These are phyloP conservation scores for Oedothorax gibbosus DNA, from an alignment of 1,140 invertebrate species.

Conservation along the genomic window DNA sequence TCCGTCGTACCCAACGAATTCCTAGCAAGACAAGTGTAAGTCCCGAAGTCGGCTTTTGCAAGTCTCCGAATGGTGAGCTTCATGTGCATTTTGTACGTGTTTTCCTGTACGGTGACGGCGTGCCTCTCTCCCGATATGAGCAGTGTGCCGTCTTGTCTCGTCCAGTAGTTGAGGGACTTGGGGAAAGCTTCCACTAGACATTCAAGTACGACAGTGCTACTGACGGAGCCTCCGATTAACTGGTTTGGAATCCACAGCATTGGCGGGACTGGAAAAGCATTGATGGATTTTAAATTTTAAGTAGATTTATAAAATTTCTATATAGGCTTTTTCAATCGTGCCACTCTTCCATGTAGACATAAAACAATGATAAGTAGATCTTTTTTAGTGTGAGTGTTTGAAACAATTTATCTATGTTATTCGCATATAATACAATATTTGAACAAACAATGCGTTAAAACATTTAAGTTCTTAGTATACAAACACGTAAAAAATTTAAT, in stretches of 20 bases:
- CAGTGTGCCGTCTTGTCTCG: slow-evolving; percentile 56
- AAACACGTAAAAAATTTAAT: too few relatives aligned
- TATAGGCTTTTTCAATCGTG: too few relatives aligned
- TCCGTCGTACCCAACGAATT: slow-evolving; percentile 84
- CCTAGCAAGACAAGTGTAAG: slow-evolving; percentile 89
- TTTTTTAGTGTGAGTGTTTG: too few relatives aligned
- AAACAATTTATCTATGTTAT: too few relatives aligned
- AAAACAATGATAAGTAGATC: too few relatives aligned
- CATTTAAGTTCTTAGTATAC: too few relatives aligned
- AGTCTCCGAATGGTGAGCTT: slow-evolving; percentile 60
- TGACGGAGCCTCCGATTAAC: slow-evolving; percentile 83
- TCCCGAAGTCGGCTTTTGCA: slow-evolving; percentile 79
- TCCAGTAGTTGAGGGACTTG: slow-evolving; percentile 92
- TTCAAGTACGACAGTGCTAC: slow-evolving; percentile 84
- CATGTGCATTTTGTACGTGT: slow-evolving; percentile 64
- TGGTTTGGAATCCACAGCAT: slow-evolving; percentile 92
- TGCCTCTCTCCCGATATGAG: slow-evolving; percentile 57
- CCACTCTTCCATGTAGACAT: too few relatives aligned
- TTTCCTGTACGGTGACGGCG: slow-evolving; percentile 54
- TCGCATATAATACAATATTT: too few relatives aligned
- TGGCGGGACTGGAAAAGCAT: slow-evolving; percentile 79
- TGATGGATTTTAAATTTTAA: not conserved
- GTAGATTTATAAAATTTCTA: not conserved
- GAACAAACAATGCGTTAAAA: too few relatives aligned
- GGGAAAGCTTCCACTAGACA: slow-evolving; percentile 92